Percentiles rank a stretch among this genome's conserved stretches.
These are phyloP conservation scores for Sterrhoptilus dennistouni DNA, from an alignment of 2,113 vertebrate genomes.

Conservation along the genomic window DNA sequence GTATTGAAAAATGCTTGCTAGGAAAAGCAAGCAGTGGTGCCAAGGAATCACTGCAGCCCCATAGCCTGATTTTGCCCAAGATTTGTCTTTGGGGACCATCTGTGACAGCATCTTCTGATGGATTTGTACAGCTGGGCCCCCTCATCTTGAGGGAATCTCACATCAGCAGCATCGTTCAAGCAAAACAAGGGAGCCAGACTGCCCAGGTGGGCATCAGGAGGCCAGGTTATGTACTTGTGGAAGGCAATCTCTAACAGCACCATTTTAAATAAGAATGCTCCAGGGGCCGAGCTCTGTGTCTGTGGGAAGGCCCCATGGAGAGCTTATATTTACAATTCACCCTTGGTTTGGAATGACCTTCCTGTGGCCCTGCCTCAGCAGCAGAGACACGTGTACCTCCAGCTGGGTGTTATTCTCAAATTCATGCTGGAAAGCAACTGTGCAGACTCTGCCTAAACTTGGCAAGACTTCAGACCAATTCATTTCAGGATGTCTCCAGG, in stretches of 20 bases:
- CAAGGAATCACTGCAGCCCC: not conserved
- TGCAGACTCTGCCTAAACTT: not conserved
- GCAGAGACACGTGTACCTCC: not conserved
- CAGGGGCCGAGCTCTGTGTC: not conserved
- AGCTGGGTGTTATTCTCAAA: not conserved
- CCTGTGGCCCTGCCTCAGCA: not conserved
- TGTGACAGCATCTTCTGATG: not conserved
- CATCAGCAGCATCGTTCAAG: not conserved
- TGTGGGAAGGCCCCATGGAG: not conserved
- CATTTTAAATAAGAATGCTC: not conserved
- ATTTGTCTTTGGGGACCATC: not conserved
- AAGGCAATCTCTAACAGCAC: not conserved
- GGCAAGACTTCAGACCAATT: slow-evolving; percentile 13
- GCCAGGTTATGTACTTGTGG: not conserved
- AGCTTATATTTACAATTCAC: not conserved
- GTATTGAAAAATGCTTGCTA: not conserved
- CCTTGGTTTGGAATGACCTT: not conserved
- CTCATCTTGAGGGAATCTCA: not conserved
- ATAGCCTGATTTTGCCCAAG: not conserved
- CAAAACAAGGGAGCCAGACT: not conserved
- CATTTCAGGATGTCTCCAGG: not conserved
- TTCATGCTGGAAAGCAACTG: not conserved
- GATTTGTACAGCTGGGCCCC: not conserved
- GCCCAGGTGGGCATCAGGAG: not conserved
- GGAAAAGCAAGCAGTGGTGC: not conserved